Evolutionary conservation across 2,797 vertebrate species (phyloP).

Genomic region (Phrynocephalus forsythii): DNA sequence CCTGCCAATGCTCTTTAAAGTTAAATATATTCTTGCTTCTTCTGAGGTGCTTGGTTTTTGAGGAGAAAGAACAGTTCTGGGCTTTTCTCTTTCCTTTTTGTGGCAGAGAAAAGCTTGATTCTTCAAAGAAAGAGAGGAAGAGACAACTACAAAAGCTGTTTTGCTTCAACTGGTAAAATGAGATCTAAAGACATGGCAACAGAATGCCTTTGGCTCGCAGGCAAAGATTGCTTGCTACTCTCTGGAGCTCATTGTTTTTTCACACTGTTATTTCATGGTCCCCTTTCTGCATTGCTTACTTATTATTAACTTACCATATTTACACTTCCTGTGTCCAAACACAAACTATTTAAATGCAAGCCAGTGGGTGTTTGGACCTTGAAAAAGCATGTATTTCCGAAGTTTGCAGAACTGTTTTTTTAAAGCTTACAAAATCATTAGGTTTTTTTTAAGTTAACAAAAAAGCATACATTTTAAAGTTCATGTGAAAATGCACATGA

Average conservation of each 20-base stretch:
- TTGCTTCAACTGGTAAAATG: neutral
- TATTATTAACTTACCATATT: neutral
- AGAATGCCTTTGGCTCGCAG: neutral
- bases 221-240: neutral
- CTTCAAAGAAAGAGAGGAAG: conserved; percentile 31
- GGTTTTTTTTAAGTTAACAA: neutral
- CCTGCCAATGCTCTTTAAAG: conserved; percentile 65
- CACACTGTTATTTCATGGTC: rapidly evolving
- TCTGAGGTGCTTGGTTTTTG: conserved; percentile 31
- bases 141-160: neutral
- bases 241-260: neutral
- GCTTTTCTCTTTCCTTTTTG: neutral
- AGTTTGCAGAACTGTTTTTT: too few species aligned
- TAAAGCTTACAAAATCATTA: neutral
- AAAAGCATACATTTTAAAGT: neutral
- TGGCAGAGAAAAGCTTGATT: conserved; percentile 30
- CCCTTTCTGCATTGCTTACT: too few species aligned
- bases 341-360: too few species aligned
- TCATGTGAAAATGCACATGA: neutral
- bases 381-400: too few species aligned
- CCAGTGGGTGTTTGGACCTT: too few species aligned
- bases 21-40: conserved; percentile 38
- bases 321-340: neutral
- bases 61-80: neutral
- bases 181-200: rapidly evolving